Percentiles rank a stretch among this genome's conserved stretches.
These are phyloP conservation scores for Nyctereutes procyonoides DNA, from an alignment of 2,113 vertebrate genomes.

Conservation along the genomic window DNA sequence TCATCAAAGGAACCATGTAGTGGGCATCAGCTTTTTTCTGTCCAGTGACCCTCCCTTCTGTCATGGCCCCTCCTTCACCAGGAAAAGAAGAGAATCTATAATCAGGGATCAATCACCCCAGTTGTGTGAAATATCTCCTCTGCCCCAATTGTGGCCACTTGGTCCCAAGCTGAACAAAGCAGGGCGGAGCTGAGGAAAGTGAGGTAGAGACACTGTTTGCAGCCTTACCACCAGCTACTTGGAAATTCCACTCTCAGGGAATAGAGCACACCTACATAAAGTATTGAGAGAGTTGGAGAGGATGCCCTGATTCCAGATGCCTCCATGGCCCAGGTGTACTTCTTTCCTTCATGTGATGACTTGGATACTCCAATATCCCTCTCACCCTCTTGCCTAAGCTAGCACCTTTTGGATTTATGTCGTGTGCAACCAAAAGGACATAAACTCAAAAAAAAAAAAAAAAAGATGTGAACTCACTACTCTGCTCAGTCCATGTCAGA, in stretches of 20 bases:
- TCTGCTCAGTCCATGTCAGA: neutral
- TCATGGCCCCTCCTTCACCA: neutral
- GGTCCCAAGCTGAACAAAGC: neutral
- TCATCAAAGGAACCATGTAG: neutral
- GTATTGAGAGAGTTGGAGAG: neutral
- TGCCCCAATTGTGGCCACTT: neutral
- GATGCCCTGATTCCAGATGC: neutral
- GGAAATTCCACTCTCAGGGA: neutral
- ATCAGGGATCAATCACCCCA: neutral
- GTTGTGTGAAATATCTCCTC: neutral
- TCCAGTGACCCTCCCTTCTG: neutral
- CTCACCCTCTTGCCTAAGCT: neutral
- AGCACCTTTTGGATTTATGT: neutral
- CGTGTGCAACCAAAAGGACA: neutral
- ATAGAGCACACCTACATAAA: neutral
- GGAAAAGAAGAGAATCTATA: neutral
- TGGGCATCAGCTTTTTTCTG: neutral
- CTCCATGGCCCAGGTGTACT: neutral
- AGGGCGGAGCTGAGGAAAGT: neutral
- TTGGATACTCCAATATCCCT: neutral
- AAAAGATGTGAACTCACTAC: neutral
- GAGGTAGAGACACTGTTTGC: neutral
- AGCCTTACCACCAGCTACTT: neutral
- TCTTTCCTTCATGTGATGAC: neutral
- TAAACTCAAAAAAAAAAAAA: neutral